Base-by-base conservation (phyloP, 2,113 vertebrate genomes). In the Alligator sinensis region DNA sequence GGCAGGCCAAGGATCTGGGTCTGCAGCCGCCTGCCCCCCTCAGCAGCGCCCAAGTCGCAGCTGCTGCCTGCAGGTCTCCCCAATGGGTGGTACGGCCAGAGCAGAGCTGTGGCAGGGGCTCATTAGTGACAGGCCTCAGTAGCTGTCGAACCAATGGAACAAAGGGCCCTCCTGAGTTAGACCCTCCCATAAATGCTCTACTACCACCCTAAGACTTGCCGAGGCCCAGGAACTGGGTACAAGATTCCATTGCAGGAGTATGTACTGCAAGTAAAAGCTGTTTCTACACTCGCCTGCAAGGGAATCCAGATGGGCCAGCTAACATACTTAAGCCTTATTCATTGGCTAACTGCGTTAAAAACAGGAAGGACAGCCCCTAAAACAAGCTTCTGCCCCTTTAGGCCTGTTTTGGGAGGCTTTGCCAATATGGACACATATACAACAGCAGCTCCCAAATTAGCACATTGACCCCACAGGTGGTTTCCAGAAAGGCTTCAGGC, bases 401-500 rank as follows among this genome's bases (percentile, higher is more conserved):
- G 68, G 18, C n/a, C 70, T 86, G 70, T 22, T 85, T 92, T 81
- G 81, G 78, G 18, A 55, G 12, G 63, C 8, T 84, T 64, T 30
- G 87, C 3, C 0, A 0, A 91, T 24, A n/a, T 75, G 54, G 7
- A 81, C 47, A 11, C 24, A 81, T 68, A 34, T 21, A 0, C 1
- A 15, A 6, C 82, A 70, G 30, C 63, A 72, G 12, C 30, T 70
- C 68, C 34, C 68, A 38, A 21, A 72, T 89, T 66, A 47, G 83
- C 15, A n/a, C 4, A 7, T 80, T 90, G 75, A 84, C 16, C 17
- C 72, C 63, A n/a, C 25, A 9, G 88, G 82, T 63, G 83, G 82
- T 38, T 85, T 92, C 68, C 63, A 82, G 19, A 21, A 86, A 81
- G 38, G 18, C 80, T 75, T 64, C 77, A 92, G 77, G 72, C 13